Percentiles rank a stretch among this genome's conserved stretches.
Evolutionary conservation across 2,113 vertebrate genomes (phyloP).

Genomic region (Forbesichthys papilliferus): DNA sequence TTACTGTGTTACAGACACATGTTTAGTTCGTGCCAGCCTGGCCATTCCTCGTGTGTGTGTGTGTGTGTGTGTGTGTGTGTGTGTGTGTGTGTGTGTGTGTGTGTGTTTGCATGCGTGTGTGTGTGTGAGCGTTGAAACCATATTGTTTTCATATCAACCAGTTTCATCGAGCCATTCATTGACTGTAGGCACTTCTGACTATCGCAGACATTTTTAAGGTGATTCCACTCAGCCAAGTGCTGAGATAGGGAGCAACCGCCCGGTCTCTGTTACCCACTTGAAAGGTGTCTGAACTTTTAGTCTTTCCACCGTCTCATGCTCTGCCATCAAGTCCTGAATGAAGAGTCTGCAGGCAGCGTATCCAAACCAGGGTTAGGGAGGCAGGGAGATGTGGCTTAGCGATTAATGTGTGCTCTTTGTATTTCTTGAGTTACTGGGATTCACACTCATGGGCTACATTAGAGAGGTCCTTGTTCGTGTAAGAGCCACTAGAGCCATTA

Average conservation of each 20-base stretch:
- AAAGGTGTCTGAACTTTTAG: conserved; percentile 19
- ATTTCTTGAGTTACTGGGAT: no score
- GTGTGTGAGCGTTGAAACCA: background rate
- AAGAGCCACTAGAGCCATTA: conserved; percentile 33
- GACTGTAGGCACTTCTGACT: conserved; percentile 9
- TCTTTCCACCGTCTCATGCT: no score
- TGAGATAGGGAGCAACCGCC: conserved; percentile 14
- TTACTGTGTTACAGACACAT: background rate
- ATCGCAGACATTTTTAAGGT: conserved; percentile 10
- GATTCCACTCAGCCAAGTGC: conserved; percentile 2
- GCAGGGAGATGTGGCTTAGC: no score
- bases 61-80: no score
- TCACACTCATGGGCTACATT: background rate
- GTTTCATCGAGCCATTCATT: conserved; percentile 6
- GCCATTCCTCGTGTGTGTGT: no score
- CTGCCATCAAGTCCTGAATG: no score
- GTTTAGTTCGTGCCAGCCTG: background rate
- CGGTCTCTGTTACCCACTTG: background rate
- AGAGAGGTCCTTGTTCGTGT: background rate
- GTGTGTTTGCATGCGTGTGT: no score
- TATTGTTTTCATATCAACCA: background rate
- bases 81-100: no score
- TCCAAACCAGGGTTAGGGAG: no score
- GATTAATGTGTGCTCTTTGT: no score
- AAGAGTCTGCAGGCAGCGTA: no score